Conservation (phyloP, 2,113 vertebrate species). For the Semicossyphus pulcher region DNA sequence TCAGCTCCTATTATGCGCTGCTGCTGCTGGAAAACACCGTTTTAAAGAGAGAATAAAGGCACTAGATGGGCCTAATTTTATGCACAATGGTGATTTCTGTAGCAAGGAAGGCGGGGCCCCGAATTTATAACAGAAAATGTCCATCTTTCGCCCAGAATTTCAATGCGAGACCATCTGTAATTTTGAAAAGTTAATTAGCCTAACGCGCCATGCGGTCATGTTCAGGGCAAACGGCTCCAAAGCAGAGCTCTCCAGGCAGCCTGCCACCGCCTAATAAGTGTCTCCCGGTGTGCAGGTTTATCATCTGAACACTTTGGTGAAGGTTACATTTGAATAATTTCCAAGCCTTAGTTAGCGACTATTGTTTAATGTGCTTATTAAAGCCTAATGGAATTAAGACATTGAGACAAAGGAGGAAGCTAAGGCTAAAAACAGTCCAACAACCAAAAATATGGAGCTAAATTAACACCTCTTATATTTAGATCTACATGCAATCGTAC, state of each 20-base stretch:
- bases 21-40: conserved; percentile 27
- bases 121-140: conserved; percentile 69
- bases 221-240: conserved; percentile 80
- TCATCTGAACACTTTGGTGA: conserved; percentile 72
- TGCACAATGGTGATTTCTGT: conserved; percentile 40
- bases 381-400: conserved; percentile 64
- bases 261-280: conserved; percentile 78
- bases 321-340: conserved; percentile 79
- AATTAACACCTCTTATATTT: not conserved
- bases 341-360: conserved; percentile 64
- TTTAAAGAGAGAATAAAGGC: conserved; percentile 13
- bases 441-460: not conserved
- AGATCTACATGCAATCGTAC: not conserved
- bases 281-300: conserved; percentile 69
- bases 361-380: conserved; percentile 69
- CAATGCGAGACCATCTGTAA: conserved; percentile 77
- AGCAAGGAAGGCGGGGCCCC: conserved; percentile 25
- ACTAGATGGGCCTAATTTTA: conserved; percentile 30
- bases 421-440: conserved; percentile 7
- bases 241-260: conserved; percentile 78
- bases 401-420: conserved; percentile 18
- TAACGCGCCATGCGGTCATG: conserved; percentile 75
- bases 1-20: conserved; percentile 41
- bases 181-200: conserved; percentile 82
- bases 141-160: conserved; percentile 68